Evolutionary conservation across 2,113 vertebrate genomes (phyloP).

Genomic region (Camelus dromedarius): DNA sequence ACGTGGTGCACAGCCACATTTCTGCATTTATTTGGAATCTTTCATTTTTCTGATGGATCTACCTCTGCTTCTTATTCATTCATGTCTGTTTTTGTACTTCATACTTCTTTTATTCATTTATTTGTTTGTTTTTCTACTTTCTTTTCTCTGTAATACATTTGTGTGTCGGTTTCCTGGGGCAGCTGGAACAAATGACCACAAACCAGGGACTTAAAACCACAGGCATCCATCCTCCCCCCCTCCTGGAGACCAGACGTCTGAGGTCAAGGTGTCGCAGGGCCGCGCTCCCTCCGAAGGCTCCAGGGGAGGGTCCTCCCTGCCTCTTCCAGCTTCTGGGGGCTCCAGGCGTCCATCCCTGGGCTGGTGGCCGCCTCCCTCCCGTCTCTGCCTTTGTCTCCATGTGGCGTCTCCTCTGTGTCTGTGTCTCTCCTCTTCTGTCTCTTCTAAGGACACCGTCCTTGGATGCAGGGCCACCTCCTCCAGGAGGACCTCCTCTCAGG

Average conservation of each 20-base stretch:
- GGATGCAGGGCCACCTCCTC: too few relatives aligned
- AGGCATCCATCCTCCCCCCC: fast-evolving
- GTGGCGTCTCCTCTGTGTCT: background rate
- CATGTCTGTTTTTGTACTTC: background rate
- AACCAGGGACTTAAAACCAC: fast-evolving
- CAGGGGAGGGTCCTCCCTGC: background rate
- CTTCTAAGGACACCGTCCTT: background rate
- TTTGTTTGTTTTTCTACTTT: background rate
- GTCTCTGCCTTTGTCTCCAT: fast-evolving
- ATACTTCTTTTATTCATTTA: background rate
- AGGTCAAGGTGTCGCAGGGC: background rate
- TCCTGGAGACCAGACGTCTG: too few relatives aligned
- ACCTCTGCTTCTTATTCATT: background rate
- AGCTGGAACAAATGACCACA: background rate
- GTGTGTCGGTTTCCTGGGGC: fast-evolving
- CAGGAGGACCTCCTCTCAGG: background rate
- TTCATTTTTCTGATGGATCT: fast-evolving
- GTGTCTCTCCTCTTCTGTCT: background rate
- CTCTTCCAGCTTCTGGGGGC: background rate
- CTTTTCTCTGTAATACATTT: background rate
- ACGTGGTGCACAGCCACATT: background rate
- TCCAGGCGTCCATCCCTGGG: background rate
- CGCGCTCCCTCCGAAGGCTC: background rate
- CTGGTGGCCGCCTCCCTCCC: fast-evolving
- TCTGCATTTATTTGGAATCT: background rate